Conservation (phyloP, 2,888 invertebrate genomes). For the Drosophila fungiperda region DNA sequence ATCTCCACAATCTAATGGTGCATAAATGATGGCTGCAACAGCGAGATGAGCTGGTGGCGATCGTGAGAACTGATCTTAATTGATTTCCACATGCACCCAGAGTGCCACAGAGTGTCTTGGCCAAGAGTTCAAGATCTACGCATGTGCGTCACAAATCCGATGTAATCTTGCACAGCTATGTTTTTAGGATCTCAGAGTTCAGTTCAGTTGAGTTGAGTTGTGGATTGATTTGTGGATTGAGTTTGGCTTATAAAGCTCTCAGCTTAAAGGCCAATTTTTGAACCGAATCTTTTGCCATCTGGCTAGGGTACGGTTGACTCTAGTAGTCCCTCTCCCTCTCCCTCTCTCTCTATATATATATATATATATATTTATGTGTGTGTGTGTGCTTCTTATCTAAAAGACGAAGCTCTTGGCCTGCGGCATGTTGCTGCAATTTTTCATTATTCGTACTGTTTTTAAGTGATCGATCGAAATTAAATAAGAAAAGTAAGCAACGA, state of each 20-base stretch:
- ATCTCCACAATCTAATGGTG: background rate
- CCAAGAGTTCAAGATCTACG: slow-evolving; percentile 63
- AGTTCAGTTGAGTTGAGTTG: background rate
- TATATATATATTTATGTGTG: background rate
- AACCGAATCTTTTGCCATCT: slow-evolving; percentile 27
- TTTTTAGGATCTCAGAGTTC: slow-evolving; percentile 3
- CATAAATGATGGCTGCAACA: slow-evolving; percentile 5
- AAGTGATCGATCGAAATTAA: slow-evolving; percentile 79
- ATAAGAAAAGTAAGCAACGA: slow-evolving; percentile 74
- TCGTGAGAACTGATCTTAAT: slow-evolving; percentile 85
- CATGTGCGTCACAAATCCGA: slow-evolving; percentile 65
- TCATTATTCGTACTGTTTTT: slow-evolving; percentile 75
- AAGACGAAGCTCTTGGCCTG: slow-evolving; percentile 57
- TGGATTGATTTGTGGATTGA: background rate
- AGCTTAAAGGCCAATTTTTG: background rate
- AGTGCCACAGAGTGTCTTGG: slow-evolving; percentile 69
- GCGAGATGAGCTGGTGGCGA: slow-evolving; percentile 61
- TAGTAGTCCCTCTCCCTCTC: background rate
- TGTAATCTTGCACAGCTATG: slow-evolving; percentile 33
- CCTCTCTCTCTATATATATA: background rate
- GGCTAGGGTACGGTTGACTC: slow-evolving; percentile 6
- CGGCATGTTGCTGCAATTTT: slow-evolving; percentile 71
- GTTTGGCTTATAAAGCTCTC: background rate
- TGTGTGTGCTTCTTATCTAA: slow-evolving; percentile 46
- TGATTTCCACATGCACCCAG: slow-evolving; percentile 83